Evolutionary conservation across 2,888 invertebrate species (phyloP).

Genomic region (Catonia carolina): DNA sequence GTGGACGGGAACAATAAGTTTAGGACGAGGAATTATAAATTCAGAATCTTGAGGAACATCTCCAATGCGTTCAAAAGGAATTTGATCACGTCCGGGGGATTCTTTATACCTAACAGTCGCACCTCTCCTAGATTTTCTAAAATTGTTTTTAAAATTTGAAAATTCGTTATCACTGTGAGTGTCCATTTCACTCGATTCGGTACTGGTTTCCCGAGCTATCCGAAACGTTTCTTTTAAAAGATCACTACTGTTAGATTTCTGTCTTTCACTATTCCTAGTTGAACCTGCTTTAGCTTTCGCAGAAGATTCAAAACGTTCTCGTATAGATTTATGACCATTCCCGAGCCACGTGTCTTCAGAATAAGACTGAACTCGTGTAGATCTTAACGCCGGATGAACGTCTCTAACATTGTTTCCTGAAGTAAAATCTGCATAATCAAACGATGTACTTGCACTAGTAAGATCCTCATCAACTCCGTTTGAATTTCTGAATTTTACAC

Average conservation of each 20-base stretch:
- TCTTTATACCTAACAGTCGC: constrained; percentile 2
- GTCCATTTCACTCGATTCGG: background rate
- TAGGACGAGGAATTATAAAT: constrained; percentile 77
- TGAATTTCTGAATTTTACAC: too few species aligned
- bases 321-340: background rate
- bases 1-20: constrained; percentile 81
- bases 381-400: background rate
- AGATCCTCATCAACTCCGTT: constrained; percentile 11
- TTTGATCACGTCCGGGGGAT: background rate
- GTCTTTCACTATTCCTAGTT: constrained; percentile 8
- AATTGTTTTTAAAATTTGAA: background rate
- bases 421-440: constrained; percentile 19
- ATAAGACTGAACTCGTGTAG: background rate
- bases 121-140: background rate
- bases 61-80: constrained; percentile 11
- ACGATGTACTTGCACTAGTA: constrained; percentile 15
- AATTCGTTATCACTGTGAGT: constrained; percentile 8
- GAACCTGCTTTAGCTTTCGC: background rate
- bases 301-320: constrained; percentile 1
- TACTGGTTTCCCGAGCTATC: background rate
- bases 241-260: constrained; percentile 23
- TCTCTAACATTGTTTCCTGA: background rate
- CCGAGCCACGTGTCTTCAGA: background rate
- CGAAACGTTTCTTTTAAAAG: constrained; percentile 19
- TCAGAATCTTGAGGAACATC: constrained; percentile 40